Conservation (phyloP, 1,140 invertebrate genomes). For the Eumaeus atala region DNA sequence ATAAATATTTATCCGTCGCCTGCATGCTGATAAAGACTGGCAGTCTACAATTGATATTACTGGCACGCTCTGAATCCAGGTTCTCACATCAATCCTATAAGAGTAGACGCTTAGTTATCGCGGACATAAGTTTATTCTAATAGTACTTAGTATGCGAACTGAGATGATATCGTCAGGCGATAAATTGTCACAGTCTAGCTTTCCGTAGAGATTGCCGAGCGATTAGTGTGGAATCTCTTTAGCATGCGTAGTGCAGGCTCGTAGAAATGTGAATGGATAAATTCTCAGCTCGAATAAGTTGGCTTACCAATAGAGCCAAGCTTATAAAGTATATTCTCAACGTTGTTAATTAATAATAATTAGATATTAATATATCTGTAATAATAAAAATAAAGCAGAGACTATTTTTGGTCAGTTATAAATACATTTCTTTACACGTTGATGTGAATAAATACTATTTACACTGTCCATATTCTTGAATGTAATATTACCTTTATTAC, state of each 20-base stretch:
- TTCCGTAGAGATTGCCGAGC: constrained; percentile 1
- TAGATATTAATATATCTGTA: too few species aligned
- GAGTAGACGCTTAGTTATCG: constrained; percentile 1
- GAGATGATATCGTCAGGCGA: constrained; percentile 13
- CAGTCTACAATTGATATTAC: constrained; percentile 1
- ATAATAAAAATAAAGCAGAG: too few species aligned
- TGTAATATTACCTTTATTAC: too few species aligned
- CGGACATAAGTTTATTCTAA: not conserved
- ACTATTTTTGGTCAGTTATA: too few species aligned
- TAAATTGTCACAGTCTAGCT: constrained; percentile 30
- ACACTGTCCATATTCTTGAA: too few species aligned
- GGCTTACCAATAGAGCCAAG: too few species aligned
- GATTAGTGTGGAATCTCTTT: constrained; percentile 2
- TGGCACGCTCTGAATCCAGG: not conserved
- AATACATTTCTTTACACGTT: too few species aligned
- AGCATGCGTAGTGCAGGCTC: constrained; percentile 1
- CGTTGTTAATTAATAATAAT: too few species aligned
- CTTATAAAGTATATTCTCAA: too few species aligned
- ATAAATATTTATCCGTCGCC: not conserved
- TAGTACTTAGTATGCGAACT: constrained; percentile 22
- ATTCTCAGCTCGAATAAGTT: not conserved
- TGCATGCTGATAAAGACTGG: not conserved
- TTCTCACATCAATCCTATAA: constrained; percentile 5
- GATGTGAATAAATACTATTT: too few species aligned
- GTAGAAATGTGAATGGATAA: not conserved